phyloP scores from a whole-genome alignment of 2,888 invertebrate genomes.

The Pharmacophagus antenor region DNA sequence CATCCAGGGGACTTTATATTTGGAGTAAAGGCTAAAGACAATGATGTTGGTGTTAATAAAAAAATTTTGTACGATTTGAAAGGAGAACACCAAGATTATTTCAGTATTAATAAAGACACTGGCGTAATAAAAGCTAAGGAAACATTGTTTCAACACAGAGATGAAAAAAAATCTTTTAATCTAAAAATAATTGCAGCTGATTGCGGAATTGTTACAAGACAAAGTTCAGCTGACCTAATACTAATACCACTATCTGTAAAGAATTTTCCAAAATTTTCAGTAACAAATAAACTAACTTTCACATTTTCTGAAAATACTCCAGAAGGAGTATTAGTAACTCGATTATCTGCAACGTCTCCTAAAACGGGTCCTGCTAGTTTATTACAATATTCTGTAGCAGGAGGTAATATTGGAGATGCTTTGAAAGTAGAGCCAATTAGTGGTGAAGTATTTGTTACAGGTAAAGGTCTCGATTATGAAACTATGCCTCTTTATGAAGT shows the following conservation, averaged over 20 bases:
- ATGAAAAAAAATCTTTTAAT: slow-evolving; percentile 82
- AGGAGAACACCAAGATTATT: slow-evolving; percentile 88
- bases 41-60: slow-evolving; percentile 90
- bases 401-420: slow-evolving; percentile 96
- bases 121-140: slow-evolving; percentile 92
- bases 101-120: slow-evolving; percentile 88
- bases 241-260: slow-evolving; percentile 88
- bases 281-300: slow-evolving; percentile 86
- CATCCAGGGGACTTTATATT: slow-evolving; percentile 92
- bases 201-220: slow-evolving; percentile 85
- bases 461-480: slow-evolving; percentile 92
- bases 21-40: slow-evolving; percentile 92
- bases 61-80: slow-evolving; percentile 88
- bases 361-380: slow-evolving; percentile 86
- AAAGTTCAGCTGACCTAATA: slow-evolving; percentile 87
- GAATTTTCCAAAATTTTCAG: slow-evolving; percentile 89
- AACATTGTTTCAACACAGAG: slow-evolving; percentile 81
- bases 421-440: slow-evolving; percentile 88
- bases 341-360: slow-evolving; percentile 88
- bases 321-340: slow-evolving; percentile 88
- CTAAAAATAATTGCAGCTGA: slow-evolving; percentile 91
- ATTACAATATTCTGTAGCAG: slow-evolving; percentile 91
- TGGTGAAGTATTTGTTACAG: slow-evolving; percentile 90
- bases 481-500: slow-evolving; percentile 91
- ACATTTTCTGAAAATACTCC: slow-evolving; percentile 89